Conservation (phyloP, 2,797 vertebrate species). For the Bradypus variegatus region DNA sequence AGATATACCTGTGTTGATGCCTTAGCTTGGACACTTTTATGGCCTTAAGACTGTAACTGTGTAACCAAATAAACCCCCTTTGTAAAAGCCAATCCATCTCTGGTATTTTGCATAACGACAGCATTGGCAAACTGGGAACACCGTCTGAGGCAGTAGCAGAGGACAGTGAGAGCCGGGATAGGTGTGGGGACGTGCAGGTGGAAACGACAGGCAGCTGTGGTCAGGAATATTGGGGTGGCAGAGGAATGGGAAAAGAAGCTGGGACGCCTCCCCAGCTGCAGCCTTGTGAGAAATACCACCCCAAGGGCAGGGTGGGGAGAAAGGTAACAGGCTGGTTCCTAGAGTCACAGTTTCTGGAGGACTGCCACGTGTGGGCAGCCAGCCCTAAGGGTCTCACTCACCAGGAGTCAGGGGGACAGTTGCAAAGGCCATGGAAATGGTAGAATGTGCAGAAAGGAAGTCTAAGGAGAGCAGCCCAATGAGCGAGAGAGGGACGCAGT, state of each 20-base stretch:
- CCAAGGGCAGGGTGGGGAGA: neutral
- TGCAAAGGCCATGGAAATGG: neutral
- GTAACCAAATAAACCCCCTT: too few relatives aligned
- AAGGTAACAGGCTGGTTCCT: neutral
- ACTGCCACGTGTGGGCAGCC: neutral
- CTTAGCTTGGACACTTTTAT: too few relatives aligned
- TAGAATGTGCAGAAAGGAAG: neutral
- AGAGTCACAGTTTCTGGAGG: neutral
- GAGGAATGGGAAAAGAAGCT: neutral
- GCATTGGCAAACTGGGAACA: too few relatives aligned
- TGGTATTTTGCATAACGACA: too few relatives aligned
- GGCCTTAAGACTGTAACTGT: too few relatives aligned
- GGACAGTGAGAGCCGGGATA: neutral
- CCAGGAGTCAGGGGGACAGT: neutral
- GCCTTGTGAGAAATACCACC: neutral
- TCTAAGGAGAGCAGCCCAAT: neutral
- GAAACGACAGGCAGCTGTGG: neutral
- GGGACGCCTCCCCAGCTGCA: neutral
- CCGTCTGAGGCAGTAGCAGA: neutral
- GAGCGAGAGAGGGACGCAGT: neutral
- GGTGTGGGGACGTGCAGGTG: too few relatives aligned
- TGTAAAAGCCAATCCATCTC: too few relatives aligned
- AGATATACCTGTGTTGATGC: too few relatives aligned
- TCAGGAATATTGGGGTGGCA: neutral
- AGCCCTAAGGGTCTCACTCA: too few relatives aligned